Percentiles rank a stretch among this genome's conserved stretches.
These are phyloP conservation scores for Mizuhopecten yessoensis DNA, from an alignment of 1,140 invertebrate species.

Conservation along the genomic window DNA sequence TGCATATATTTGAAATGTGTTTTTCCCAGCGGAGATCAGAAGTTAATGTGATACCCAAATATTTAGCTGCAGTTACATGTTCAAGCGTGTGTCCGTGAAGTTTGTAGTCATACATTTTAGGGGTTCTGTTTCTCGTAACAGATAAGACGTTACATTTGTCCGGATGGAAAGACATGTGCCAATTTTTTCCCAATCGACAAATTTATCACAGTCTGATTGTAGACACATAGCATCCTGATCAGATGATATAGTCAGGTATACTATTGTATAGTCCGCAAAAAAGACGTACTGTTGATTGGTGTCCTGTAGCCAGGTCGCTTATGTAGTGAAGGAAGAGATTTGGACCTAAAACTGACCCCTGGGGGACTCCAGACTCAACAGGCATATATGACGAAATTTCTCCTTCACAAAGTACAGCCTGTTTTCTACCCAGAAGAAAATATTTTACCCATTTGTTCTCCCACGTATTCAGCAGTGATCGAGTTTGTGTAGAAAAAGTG, in stretches of 20 bases:
- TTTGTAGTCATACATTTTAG: neutral
- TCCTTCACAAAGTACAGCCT: no score
- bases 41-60: conserved; percentile 51
- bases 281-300: conserved; percentile 24
- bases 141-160: conserved; percentile 46
- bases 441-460: neutral
- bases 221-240: conserved; percentile 1
- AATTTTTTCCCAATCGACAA: conserved; percentile 27
- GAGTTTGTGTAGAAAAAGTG: neutral
- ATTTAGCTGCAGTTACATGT: conserved; percentile 50
- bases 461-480: neutral
- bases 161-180: conserved; percentile 52
- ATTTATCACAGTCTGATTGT: conserved; percentile 44
- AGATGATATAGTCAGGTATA: conserved; percentile 44
- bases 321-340: neutral
- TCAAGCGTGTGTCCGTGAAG: conserved; percentile 46
- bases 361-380: no score
- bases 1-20: conserved; percentile 42
- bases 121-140: conserved; percentile 40
- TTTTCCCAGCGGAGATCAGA: conserved; percentile 42
- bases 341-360: neutral
- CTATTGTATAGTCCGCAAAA: conserved; percentile 44
- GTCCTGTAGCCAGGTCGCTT: neutral
- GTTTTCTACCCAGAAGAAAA: neutral
- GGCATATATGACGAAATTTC: no score